phyloP scores from a whole-genome alignment of 2,888 invertebrate genomes.

The Arctia plantaginis region DNA sequence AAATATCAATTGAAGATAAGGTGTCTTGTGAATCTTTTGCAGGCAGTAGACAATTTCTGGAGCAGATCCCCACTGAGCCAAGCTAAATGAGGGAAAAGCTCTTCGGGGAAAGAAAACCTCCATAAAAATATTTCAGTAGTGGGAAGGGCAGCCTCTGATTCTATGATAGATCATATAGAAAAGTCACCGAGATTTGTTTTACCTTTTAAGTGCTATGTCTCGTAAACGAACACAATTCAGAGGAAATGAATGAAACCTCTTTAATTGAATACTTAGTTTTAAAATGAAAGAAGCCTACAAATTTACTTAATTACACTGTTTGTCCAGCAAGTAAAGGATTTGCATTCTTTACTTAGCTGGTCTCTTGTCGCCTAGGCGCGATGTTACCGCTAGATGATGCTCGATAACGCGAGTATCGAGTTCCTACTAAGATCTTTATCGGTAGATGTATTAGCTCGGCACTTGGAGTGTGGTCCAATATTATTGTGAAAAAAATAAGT shows the following conservation, averaged over 20 bases:
- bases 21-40: not conserved
- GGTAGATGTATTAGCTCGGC: constrained; percentile 63
- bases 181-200: not conserved
- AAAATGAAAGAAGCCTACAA: not conserved
- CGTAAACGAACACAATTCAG: not conserved
- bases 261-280: constrained; percentile 1
- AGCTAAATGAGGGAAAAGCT: not conserved
- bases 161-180: not conserved
- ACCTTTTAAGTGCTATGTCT: no score
- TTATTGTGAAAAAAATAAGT: constrained; percentile 11
- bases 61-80: not conserved
- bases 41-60: not conserved
- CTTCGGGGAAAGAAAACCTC: not conserved
- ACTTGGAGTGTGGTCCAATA: constrained; percentile 46
- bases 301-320: constrained; percentile 8
- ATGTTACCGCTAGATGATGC: constrained; percentile 63
- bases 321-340: constrained; percentile 22
- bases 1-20: not conserved
- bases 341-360: constrained; percentile 37
- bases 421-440: constrained; percentile 71
- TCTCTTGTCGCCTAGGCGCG: constrained; percentile 56
- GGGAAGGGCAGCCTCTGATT: not conserved
- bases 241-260: not conserved
- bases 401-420: constrained; percentile 66
- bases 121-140: not conserved